Base-by-base conservation (phyloP, 30 jellyfish, hydroid and myxozoan genomes). In the Rhopilema esculentum region DNA sequence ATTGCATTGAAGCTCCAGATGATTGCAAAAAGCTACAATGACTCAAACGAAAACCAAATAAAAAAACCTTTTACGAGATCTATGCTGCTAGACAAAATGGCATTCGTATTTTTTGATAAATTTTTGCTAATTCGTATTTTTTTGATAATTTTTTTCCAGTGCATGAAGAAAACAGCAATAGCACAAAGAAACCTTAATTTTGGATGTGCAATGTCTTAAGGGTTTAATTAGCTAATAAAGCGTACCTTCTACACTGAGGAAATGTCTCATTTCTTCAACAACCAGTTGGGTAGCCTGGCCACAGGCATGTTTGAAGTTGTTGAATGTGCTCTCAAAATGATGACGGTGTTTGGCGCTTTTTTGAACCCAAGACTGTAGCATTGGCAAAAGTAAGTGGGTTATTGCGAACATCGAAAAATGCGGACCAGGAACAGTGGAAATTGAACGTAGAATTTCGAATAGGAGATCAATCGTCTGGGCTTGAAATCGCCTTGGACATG, bases 381-480 rank as follows among this genome's bases (percentile, higher is more conserved):
- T 89, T 40, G 99, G 99, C 82, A 95, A 70, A 21, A 95, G 88
- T 74, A 95, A 75, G 71, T 95, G 97, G 66, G 99, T 90, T 27
- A 95, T 85, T 20, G 97, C 96, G 65, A 95, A 95, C 96, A 95
- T 82, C 18, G 99, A 89, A 72, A 95, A 95, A 75, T 95, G 99
- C 79, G 99, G 99, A 61, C 99, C 99, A 73, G 99, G 99, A 32
- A 95, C 99, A 20, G 99, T 90, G 66, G 95, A 75, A 16, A 91
- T 73, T 71, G 99, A 90, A 0, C 94, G 79, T 26, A 95, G 97
- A n/a, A 95, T 95, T 80, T 95, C 99, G 69, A 95, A 95, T 48
- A 95, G 88, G 16, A 83, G 88, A 66, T 95, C 97, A 6, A 95
- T 87, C 20, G 95, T 89, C 91, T 82, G 95, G 20, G 97, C 90